phyloP scores from a whole-genome alignment of 2,797 vertebrate genomes.

The Sandelia bainsii region DNA sequence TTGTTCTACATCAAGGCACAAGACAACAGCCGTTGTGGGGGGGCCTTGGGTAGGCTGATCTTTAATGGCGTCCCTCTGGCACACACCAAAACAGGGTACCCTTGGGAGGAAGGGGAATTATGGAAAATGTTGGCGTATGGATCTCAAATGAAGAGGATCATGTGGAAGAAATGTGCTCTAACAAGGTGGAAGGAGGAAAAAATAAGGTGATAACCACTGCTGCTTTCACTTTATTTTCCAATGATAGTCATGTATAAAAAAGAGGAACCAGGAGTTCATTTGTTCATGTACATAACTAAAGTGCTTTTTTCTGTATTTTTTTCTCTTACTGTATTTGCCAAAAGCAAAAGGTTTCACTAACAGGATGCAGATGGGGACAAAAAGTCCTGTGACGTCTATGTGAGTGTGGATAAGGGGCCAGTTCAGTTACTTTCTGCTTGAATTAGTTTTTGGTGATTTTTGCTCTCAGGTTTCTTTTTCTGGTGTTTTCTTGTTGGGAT shows the following conservation, averaged over 20 bases:
- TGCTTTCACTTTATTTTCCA: slow-evolving; percentile 87
- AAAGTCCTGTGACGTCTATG: slow-evolving; percentile 68
- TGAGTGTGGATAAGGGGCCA: slow-evolving; percentile 77
- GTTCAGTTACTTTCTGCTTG: slow-evolving; percentile 65
- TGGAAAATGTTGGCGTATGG: slow-evolving; percentile 47
- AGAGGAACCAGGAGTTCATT: slow-evolving; percentile 72
- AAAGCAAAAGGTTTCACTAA: slow-evolving; percentile 80
- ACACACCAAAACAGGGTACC: slow-evolving; percentile 65
- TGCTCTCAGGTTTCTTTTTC: slow-evolving; percentile 64
- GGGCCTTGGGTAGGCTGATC: slow-evolving; percentile 84
- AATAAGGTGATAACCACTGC: slow-evolving; percentile 72
- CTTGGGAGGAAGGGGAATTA: slow-evolving; percentile 17
- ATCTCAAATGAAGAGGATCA: slow-evolving; percentile 51
- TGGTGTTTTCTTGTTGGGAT: slow-evolving; percentile 63
- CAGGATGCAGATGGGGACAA: slow-evolving; percentile 81
- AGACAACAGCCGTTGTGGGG: slow-evolving; percentile 86
- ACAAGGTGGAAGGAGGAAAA: slow-evolving; percentile 60
- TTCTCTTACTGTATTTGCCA: slow-evolving; percentile 66
- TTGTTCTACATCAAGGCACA: slow-evolving; percentile 91
- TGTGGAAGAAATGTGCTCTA: slow-evolving; percentile 78
- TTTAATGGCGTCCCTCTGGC: slow-evolving; percentile 83
- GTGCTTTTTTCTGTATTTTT: slow-evolving; percentile 71
- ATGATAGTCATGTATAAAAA: slow-evolving; percentile 87
- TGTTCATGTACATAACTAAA: slow-evolving; percentile 86
- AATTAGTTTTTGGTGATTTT: slow-evolving; percentile 65